phyloP scores from a whole-genome alignment of 2,888 invertebrate species.

The Zhuqinia jingwanae region DNA sequence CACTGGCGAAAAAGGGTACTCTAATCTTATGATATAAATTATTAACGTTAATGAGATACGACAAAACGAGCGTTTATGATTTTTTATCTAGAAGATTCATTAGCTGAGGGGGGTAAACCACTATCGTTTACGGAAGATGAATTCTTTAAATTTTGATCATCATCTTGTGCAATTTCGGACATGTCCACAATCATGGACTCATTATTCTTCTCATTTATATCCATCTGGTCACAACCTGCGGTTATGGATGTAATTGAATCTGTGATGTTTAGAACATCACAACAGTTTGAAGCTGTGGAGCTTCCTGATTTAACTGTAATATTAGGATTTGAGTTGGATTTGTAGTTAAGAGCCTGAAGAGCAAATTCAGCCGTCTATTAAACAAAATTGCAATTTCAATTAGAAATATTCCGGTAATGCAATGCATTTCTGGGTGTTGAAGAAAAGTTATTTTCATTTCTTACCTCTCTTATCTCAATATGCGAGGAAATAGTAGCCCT shows the following conservation, averaged over 20 bases:
- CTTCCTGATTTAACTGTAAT: conserved; percentile 14
- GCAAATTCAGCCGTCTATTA: conserved; percentile 74
- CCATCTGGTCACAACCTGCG: neutral
- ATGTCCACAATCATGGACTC: neutral
- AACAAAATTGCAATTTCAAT: neutral
- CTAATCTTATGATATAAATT: too few species aligned
- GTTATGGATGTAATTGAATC: neutral
- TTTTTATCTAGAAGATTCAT: conserved; percentile 29
- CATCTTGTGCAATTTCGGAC: neutral
- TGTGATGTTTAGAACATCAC: neutral
- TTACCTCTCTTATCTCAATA: conserved; percentile 41
- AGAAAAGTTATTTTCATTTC: neutral
- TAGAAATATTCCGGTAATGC: neutral
- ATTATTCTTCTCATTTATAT: neutral
- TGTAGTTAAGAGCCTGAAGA: conserved; percentile 55
- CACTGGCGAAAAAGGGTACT: too few species aligned
- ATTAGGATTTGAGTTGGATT: neutral
- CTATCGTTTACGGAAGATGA: conserved; percentile 36
- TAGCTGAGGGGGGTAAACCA: conserved; percentile 19
- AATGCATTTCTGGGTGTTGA: neutral
- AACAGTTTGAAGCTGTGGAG: too few species aligned
- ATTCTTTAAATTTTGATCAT: too few species aligned
- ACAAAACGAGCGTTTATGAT: neutral
- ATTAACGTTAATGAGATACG: too few species aligned
- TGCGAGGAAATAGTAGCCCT: conserved; percentile 63